Evolutionary conservation across 1,140 invertebrate genomes (phyloP).

Genomic region (Hylaeus volcanicus): DNA sequence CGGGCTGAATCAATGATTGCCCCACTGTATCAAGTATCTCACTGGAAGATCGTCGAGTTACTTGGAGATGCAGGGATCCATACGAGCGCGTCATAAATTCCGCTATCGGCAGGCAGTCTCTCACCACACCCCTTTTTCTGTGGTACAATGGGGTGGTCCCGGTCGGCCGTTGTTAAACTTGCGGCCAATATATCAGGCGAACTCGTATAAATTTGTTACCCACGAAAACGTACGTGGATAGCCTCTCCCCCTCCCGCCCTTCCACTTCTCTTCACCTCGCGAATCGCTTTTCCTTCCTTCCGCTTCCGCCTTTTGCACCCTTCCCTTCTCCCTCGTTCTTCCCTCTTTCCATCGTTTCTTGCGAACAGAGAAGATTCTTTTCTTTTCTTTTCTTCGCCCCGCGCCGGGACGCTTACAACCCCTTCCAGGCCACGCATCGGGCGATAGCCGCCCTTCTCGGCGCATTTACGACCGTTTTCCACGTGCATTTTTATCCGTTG

Average conservation of each 20-base stretch:
- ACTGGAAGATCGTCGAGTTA: conserved; percentile 59
- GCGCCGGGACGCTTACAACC: conserved; percentile 14
- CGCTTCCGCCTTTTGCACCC: background rate
- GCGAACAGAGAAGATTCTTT: background rate
- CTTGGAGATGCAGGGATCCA: conserved; percentile 60
- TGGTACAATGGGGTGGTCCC: conserved; percentile 49
- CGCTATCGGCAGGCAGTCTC: conserved; percentile 66
- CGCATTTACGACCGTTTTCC: conserved; percentile 72
- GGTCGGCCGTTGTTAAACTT: conserved; percentile 74
- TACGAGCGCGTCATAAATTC: conserved; percentile 72
- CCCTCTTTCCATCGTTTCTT: background rate
- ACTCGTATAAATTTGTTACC: conserved; percentile 77
- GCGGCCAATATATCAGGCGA: conserved; percentile 73
- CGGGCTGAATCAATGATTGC: conserved; percentile 55
- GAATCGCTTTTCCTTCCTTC: background rate
- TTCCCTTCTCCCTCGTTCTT: background rate
- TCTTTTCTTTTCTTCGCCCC: background rate
- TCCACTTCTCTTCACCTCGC: conserved; percentile 48
- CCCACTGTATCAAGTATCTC: conserved; percentile 57
- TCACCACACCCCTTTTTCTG: conserved; percentile 57
- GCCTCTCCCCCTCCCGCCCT: conserved; percentile 44
- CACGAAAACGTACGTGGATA: conserved; percentile 70
- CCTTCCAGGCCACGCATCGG: background rate
- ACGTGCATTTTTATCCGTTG: conserved; percentile 74
- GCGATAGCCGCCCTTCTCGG: conserved; percentile 43